Percentiles rank a stretch among this genome's conserved stretches.
phyloP scores from a whole-genome alignment of 2,888 invertebrate genomes.

The Meganola albula region DNA sequence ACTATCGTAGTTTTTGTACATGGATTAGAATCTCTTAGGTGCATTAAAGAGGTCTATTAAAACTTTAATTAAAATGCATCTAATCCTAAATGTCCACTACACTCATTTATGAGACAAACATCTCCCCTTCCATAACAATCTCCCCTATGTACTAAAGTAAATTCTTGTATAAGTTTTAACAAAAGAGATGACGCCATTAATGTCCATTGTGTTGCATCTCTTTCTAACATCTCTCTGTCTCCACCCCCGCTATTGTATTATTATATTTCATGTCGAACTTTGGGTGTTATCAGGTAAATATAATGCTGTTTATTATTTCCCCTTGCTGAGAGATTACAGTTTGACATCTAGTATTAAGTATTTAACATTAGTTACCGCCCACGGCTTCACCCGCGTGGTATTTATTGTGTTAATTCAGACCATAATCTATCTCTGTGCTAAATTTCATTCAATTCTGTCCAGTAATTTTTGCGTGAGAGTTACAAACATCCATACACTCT shows the following conservation, averaged over 20 bases:
- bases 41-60: no score
- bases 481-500: no score
- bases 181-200: constrained; percentile 49
- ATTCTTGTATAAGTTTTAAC: constrained; percentile 27
- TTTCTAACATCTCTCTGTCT: constrained; percentile 30
- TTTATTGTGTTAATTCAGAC: no score
- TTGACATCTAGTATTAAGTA: no score
- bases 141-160: constrained; percentile 18
- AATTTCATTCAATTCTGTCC: no score
- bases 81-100: background rate
- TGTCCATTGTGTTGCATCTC: constrained; percentile 48
- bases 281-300: constrained; percentile 25
- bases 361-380: no score
- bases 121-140: background rate
- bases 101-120: background rate
- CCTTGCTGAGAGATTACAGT: no score
- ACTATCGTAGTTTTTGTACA: no score
- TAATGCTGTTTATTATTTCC: constrained; percentile 20
- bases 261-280: constrained; percentile 28
- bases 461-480: no score
- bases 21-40: constrained; percentile 3
- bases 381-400: no score
- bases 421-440: no score
- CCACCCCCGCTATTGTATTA: constrained; percentile 46
- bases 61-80: no score